A percentile compares a stretch with the other conserved stretches of the same genome.
Evolutionary conservation across 2,888 invertebrate genomes (phyloP).

Genomic region (Limnephilus lunatus): DNA sequence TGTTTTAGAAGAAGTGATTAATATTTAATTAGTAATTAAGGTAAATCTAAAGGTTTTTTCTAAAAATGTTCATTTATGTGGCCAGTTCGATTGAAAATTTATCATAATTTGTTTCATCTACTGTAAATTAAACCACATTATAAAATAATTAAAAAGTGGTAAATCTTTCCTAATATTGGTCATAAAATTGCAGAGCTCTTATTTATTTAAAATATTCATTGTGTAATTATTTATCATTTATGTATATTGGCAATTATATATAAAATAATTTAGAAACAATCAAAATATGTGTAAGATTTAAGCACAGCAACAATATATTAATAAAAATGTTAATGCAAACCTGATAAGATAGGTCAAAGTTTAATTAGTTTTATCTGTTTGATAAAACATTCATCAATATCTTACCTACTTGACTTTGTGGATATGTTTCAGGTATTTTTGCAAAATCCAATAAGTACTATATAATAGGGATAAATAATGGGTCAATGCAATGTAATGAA

Average conservation of each 20-base stretch:
- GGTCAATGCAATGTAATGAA: too few species aligned
- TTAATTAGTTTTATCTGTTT: too few species aligned
- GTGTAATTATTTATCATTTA: too few species aligned
- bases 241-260: not conserved
- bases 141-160: too few species aligned
- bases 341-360: not conserved
- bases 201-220: too few species aligned
- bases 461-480: conserved; percentile 47
- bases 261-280: not conserved
- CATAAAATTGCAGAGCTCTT: not conserved
- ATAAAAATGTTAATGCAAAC: not conserved
- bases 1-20: too few species aligned
- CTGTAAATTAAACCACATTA: too few species aligned
- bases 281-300: not conserved
- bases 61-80: too few species aligned
- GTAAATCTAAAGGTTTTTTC: too few species aligned
- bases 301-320: not conserved
- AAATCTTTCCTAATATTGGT: not conserved
- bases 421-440: conserved; percentile 55
- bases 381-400: not conserved
- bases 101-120: too few species aligned
- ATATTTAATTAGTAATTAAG: too few species aligned
- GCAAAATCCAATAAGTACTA: conserved; percentile 57
- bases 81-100: too few species aligned
- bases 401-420: not conserved